These are phyloP conservation scores for Enteromius thamalakanensis DNA, from an alignment of 2,797 vertebrate genomes.

Conservation along the genomic window DNA sequence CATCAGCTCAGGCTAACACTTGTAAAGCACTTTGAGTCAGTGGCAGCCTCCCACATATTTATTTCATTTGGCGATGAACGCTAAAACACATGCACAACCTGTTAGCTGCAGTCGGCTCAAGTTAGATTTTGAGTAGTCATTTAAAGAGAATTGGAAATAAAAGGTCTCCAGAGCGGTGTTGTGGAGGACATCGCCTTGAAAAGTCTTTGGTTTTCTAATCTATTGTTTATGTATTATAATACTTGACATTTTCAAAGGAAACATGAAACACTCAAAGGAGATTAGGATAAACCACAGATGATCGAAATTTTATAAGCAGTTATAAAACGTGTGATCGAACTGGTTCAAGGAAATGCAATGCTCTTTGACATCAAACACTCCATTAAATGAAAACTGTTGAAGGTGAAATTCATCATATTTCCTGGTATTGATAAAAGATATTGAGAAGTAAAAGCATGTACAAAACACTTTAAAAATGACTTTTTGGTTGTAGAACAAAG, in stretches of 20 bases:
- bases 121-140: not conserved
- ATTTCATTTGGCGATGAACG: not conserved
- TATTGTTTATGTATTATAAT: conserved; percentile 14
- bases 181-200: conserved; percentile 7
- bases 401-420: conserved; percentile 24
- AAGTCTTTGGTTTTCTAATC: not conserved
- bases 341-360: conserved; percentile 24
- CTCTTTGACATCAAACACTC: conserved; percentile 49
- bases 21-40: not conserved
- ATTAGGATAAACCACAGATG: conserved; percentile 9
- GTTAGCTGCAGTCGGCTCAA: not conserved
- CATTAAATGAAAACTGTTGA: conserved; percentile 17
- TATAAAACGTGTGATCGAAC: conserved; percentile 5
- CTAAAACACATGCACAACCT: conserved; percentile 1
- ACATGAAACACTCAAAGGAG: conserved; percentile 4
- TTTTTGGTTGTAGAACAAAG: conserved; percentile 6
- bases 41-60: not conserved
- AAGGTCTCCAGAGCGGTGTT: not conserved
- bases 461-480: conserved; percentile 16
- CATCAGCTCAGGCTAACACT: conserved; percentile 3
- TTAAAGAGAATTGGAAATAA: conserved; percentile 18
- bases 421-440: conserved; percentile 19
- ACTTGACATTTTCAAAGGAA: conserved; percentile 15
- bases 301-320: conserved; percentile 22
- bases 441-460: conserved; percentile 15